Evolutionary conservation across 2,797 vertebrate genomes (phyloP), one percentile per base, ranked within the genome.

Genomic region (Coreius guichenoti): DNA sequence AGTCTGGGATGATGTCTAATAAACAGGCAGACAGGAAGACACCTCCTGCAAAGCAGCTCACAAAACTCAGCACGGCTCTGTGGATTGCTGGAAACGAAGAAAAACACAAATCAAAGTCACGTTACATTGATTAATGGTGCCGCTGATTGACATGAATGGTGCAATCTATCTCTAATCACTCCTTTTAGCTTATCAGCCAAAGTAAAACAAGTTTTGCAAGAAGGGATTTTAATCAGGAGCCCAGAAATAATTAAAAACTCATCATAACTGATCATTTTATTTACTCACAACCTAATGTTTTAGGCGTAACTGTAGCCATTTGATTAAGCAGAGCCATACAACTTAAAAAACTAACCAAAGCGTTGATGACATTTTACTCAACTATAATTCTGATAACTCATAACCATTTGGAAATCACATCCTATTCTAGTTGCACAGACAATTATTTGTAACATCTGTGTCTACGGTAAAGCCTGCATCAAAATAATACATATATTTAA

Each of bases 1-100:
- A 97, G 87, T 97, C 96, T 12, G 96, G 95, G n/a, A 97, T 95
- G 89, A 97, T 97, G 92, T 98, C 97, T 86, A 98, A 95, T 8
- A 98, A 86, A 91, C 97, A 97, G 17, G 97, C 96, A 26, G 97
- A 95, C 83, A 98, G 93, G 90, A 98, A 98, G 68, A 98, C 95
- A 0, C 97, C 97, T 0, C 97, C 97, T 0, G 97, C 96, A 67
- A 96, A 93, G 72, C 97, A 98, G 92, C 97, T 97, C 91, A 97
- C 95, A 65, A 97, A 90, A 90, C 96, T 96, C 87, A 97, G 92
- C 26, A 97, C 89, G 2, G 89, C 91, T 33, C 89, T 92, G 78
- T 96, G 96, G 63, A 68, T 90, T 67, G 95, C 97, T 96, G 88
- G 2, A 43, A 5, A 13, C 61, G 65, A 21, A 73, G 21, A 78